phyloP scores from a whole-genome alignment of 2,113 vertebrate species.

The Ophthalmolycus amberensis region DNA sequence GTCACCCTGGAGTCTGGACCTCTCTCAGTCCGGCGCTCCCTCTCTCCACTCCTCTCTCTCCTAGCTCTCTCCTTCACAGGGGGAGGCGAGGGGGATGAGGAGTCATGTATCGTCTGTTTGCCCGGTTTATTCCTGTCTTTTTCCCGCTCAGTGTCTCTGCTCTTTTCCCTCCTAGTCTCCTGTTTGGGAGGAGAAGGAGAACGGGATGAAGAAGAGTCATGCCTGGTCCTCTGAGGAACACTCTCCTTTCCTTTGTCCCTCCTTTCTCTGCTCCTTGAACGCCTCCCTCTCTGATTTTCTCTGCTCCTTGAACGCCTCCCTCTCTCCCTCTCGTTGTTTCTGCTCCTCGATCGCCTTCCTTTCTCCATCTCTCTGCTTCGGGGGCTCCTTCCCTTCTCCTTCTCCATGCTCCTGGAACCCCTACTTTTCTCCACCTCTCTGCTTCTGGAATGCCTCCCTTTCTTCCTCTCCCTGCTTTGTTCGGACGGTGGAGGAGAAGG shows the following conservation, averaged over 20 bases:
- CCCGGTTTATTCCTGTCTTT: conserved; percentile 55
- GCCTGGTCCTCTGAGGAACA: conserved; percentile 53
- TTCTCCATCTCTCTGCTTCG: conserved; percentile 25
- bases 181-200: conserved; percentile 51
- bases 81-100: conserved; percentile 68
- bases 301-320: conserved; percentile 23
- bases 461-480: conserved; percentile 46
- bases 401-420: conserved; percentile 29
- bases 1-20: conserved; percentile 8
- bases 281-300: conserved; percentile 18
- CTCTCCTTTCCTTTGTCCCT: conserved; percentile 55
- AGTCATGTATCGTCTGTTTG: conserved; percentile 57
- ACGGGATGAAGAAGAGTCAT: conserved; percentile 66
- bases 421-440: conserved; percentile 38
- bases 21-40: conserved; percentile 52
- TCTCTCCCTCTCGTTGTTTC: conserved; percentile 15
- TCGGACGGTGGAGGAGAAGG: conserved; percentile 56
- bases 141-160: conserved; percentile 43
- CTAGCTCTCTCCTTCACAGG: conserved; percentile 62
- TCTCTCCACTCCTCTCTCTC: conserved; percentile 60
- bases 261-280: conserved; percentile 45
- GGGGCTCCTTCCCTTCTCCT: not conserved
- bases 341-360: conserved; percentile 25
- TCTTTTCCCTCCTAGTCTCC: conserved; percentile 45
- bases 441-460: conserved; percentile 34